Evolutionary conservation across 2,888 invertebrate genomes (phyloP), one percentile per base, ranked within the genome.

Genomic region (Pandemis cinnamomeana): DNA sequence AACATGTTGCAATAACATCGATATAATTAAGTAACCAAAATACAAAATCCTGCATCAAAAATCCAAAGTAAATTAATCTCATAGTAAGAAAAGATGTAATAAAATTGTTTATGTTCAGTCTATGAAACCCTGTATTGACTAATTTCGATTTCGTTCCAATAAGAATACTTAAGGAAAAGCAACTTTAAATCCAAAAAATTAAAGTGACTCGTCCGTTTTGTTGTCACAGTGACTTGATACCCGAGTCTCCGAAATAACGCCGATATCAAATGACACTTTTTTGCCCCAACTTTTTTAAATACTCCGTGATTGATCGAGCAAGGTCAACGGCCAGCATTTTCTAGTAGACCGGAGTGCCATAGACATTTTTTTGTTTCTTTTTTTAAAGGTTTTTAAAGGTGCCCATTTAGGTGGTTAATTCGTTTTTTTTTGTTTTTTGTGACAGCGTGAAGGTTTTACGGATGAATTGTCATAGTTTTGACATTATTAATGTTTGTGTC

Each of bases 401-500:
- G 53, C 46, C 62, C 61, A 62, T 74, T 74, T 71, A 74, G 67
- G 53, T 67, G 61, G 46, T 61, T 67, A 74, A 71, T 74, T 67
- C 66, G 53, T 55, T 67, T 71, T 73, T 73, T 71, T 74, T 20
- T 36, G 68, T 69, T 67, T 69, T 73, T 58, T 42, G 69, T 64
- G 68, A 64, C 58, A 69, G 68, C 46, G 72, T 73, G 73, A 66
- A 64, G 51, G 70, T 64, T 72, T 74, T 51, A 74, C 74, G 74
- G 66, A 41, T 46, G 74, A 61, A 15, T 66, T 62, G 66, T 74
- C 74, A 74, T 62, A 67, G 67, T 66, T 67, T 61, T 71, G 74
- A 74, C 71, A 71, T 67, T 74, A 74, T 74, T 74, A 71, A 74
- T 74, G 74, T 62, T 66, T 15, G 69, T 69, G 73, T 73, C 73